Evolutionary conservation across 2,797 vertebrate genomes (phyloP).

Genomic region (Acomys russatus): DNA sequence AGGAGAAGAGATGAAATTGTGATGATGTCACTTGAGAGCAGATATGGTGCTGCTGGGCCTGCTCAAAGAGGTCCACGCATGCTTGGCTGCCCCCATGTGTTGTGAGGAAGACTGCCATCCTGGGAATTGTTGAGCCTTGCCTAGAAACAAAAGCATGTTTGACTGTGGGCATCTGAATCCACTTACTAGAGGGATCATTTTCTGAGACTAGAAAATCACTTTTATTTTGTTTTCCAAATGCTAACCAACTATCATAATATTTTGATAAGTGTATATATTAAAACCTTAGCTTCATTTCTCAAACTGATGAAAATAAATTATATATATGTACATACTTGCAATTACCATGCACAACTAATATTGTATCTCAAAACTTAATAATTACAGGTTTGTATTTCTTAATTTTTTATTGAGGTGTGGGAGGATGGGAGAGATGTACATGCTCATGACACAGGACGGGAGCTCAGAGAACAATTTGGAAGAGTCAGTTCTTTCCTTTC

Average conservation of each 20-base stretch:
- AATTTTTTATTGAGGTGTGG: neutral
- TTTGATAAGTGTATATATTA: neutral
- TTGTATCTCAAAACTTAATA: neutral
- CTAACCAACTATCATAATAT: neutral
- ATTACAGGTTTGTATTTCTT: neutral
- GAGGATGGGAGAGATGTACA: neutral
- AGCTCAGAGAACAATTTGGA: neutral
- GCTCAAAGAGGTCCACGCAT: neutral
- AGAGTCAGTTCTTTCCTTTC: neutral
- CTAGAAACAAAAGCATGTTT: constrained; percentile 19
- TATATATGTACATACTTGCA: neutral
- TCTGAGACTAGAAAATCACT: constrained; percentile 27
- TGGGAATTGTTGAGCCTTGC: neutral
- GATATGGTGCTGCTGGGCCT: neutral
- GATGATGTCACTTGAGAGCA: neutral
- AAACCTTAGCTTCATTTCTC: constrained; percentile 15
- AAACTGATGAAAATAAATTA: neutral
- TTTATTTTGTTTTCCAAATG: neutral
- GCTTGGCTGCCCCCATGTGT: neutral
- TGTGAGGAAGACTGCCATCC: neutral
- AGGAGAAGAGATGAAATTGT: neutral
- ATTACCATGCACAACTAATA: neutral
- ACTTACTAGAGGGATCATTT: neutral
- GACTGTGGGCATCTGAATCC: neutral
- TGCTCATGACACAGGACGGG: neutral